Conservation (phyloP, 23 tunicate genomes). For the Oikopleura dioica region DNA sequence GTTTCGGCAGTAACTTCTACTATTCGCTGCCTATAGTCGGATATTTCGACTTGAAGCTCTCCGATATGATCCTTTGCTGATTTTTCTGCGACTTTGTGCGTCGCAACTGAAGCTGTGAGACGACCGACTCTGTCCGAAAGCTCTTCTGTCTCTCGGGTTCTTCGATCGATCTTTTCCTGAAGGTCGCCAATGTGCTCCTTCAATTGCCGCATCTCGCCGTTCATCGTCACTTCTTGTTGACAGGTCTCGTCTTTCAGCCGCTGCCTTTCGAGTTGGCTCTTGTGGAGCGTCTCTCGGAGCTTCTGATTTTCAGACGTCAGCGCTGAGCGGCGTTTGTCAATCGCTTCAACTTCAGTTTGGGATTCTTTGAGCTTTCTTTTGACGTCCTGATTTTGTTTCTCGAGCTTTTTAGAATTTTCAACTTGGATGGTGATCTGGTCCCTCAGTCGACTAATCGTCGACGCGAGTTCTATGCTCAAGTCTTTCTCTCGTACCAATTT, state of each 20-base stretch:
- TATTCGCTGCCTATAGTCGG: not conserved
- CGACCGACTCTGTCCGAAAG: no score
- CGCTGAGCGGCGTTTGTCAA: not conserved
- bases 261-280: not conserved
- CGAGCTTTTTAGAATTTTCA: not conserved
- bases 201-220: no score
- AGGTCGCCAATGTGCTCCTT: no score
- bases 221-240: no score
- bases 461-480: not conserved
- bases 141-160: no score
- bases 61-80: not conserved
- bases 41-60: not conserved
- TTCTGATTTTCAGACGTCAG: conserved; percentile 4
- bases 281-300: not conserved
- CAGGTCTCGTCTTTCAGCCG: not conserved
- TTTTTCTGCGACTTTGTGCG: no score
- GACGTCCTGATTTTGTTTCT: not conserved
- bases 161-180: no score
- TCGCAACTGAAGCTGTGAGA: no score
- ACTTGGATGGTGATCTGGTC: not conserved
- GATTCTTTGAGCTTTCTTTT: not conserved
- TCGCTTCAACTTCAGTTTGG: not conserved
- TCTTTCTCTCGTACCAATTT: conserved; percentile 2
- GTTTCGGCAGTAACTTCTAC: not conserved
- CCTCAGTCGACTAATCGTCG: not conserved